Conservation (phyloP, 1,140 invertebrate species). For the Drosophila miranda region DNA sequence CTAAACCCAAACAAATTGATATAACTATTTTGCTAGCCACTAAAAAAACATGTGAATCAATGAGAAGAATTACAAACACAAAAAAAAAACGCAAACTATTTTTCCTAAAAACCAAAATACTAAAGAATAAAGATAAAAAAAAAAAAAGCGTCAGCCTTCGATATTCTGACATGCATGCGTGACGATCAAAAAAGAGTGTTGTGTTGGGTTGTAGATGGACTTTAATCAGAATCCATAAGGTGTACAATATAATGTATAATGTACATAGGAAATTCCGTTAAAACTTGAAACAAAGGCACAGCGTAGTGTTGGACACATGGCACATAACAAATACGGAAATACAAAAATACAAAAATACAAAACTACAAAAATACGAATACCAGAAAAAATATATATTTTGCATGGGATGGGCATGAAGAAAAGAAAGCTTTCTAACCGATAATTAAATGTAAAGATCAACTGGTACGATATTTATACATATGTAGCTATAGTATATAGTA, state of each 20-base stretch:
- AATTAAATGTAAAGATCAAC: constrained; percentile 41
- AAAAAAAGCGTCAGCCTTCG: constrained; percentile 33
- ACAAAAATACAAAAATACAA: too few species aligned
- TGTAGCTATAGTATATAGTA: constrained; percentile 15
- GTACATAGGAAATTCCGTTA: constrained; percentile 37
- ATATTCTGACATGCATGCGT: constrained; percentile 54
- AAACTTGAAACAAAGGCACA: constrained; percentile 19
- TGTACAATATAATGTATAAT: constrained; percentile 35
- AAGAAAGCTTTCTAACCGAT: constrained; percentile 45
- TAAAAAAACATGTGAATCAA: constrained; percentile 10
- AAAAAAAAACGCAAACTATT: constrained; percentile 51
- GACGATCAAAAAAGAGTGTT: constrained; percentile 67
- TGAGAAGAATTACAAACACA: not conserved
- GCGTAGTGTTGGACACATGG: constrained; percentile 20
- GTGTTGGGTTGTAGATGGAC: constrained; percentile 49
- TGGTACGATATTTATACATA: constrained; percentile 44
- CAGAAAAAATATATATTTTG: constrained; percentile 42
- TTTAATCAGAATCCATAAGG: constrained; percentile 5
- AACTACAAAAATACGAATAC: not conserved
- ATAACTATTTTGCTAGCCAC: constrained; percentile 64
- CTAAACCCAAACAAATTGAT: constrained; percentile 32
- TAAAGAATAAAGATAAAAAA: constrained; percentile 1
- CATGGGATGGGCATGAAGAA: constrained; percentile 36
- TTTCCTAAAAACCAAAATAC: constrained; percentile 55
- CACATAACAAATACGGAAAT: constrained; percentile 21